A percentile compares a stretch with the other conserved stretches of the same genome.
phyloP scores from a whole-genome alignment of 2,797 vertebrate genomes.

The Pelobates cultripes region DNA sequence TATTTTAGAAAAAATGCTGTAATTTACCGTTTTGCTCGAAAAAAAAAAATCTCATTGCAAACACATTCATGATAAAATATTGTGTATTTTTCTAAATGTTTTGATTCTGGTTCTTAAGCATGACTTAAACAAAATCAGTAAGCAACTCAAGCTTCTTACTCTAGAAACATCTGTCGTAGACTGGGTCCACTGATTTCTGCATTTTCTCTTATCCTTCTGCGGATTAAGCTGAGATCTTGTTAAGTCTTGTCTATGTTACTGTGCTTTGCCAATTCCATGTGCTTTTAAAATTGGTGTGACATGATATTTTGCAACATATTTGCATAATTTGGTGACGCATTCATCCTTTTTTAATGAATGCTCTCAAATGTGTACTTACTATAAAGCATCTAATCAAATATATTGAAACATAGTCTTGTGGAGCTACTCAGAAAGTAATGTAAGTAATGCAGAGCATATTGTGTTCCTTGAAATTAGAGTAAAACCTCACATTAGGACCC shows the following conservation, averaged over 20 bases:
- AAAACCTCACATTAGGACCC: too few species aligned
- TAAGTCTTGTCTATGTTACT: neutral
- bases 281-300: neutral
- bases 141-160: neutral
- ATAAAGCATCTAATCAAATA: too few species aligned
- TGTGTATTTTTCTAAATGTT: neutral
- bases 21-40: neutral
- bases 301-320: too few species aligned
- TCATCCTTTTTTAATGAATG: too few species aligned
- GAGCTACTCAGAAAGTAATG: too few species aligned
- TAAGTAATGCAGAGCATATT: too few species aligned
- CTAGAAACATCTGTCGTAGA: constrained; percentile 23
- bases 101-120: too few species aligned
- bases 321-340: too few species aligned
- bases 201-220: neutral
- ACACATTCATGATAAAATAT: neutral
- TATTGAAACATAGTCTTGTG: too few species aligned
- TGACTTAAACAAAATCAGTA: neutral
- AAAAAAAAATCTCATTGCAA: neutral
- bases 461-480: too few species aligned
- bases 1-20: neutral
- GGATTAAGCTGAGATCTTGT: neutral
- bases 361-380: too few species aligned
- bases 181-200: constrained; percentile 11
- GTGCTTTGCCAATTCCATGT: neutral